Evolutionary conservation across 2,113 vertebrate species (phyloP).

Genomic region (Mobula hypostoma): DNA sequence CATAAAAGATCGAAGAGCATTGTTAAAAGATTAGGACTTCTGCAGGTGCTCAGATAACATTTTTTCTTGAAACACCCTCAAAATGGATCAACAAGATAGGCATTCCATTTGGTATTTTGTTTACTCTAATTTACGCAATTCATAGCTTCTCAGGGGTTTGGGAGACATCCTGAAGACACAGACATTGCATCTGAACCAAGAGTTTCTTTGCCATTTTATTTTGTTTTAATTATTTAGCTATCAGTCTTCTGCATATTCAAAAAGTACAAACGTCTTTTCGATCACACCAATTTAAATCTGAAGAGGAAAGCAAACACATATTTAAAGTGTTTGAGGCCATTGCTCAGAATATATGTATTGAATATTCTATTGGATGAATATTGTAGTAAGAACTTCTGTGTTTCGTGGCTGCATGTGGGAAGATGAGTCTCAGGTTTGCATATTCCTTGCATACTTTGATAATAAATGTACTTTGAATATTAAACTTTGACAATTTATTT

Average conservation of each 20-base stretch:
- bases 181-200: too few species aligned
- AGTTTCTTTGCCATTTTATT: neutral
- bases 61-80: neutral
- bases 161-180: neutral
- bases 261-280: neutral
- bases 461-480: too few species aligned
- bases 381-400: too few species aligned
- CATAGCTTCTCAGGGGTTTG: neutral
- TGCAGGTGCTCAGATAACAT: neutral
- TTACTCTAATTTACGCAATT: neutral
- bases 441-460: too few species aligned
- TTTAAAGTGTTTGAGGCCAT: neutral
- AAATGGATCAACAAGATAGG: neutral
- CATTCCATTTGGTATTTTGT: neutral
- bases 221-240: neutral
- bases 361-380: too few species aligned
- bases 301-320: neutral
- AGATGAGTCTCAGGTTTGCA: too few species aligned
- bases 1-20: neutral
- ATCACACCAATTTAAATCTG: neutral
- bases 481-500: too few species aligned
- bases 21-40: neutral
- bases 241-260: neutral
- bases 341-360: too few species aligned
- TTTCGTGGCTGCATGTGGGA: too few species aligned